Evolutionary conservation across 2,888 invertebrate species (phyloP).

Genomic region (Drosophila multiciliata): DNA sequence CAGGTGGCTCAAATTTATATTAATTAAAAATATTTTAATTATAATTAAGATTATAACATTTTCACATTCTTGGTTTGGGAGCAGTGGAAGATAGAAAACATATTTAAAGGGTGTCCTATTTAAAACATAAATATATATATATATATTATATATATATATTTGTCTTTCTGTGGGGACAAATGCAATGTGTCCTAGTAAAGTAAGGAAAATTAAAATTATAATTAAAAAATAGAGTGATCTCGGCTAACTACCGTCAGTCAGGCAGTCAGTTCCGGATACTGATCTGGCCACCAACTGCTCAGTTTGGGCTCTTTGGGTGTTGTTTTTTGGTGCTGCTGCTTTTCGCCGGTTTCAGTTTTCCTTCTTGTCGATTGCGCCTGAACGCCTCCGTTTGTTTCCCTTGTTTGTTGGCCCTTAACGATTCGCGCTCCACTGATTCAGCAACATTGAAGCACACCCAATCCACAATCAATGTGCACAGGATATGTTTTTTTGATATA

Average conservation of each 20-base stretch:
- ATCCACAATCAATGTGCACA: constrained; percentile 1
- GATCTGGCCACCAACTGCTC: constrained; percentile 23
- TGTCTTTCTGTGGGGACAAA: constrained; percentile 27
- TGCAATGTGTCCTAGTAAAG: constrained; percentile 2
- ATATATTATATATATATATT: neutral
- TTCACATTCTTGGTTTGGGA: too few species aligned
- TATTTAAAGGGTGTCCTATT: neutral
- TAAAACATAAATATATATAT: neutral
- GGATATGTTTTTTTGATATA: constrained; percentile 10
- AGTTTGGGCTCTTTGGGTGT: constrained; percentile 2
- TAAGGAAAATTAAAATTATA: constrained; percentile 8
- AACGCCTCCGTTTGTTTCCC: constrained; percentile 25
- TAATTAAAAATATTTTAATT: neutral
- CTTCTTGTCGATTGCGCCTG: constrained; percentile 14
- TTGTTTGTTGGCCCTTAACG: constrained; percentile 39
- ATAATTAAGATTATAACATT: neutral
- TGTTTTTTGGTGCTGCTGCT: neutral
- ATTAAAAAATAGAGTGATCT: neutral
- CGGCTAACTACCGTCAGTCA: too few species aligned
- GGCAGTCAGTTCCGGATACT: constrained; percentile 13
- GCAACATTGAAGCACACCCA: constrained; percentile 22
- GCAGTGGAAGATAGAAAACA: neutral
- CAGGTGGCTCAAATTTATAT: rapidly evolving
- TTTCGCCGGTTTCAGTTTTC: constrained; percentile 35
- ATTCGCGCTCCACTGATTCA: constrained; percentile 64